Evolutionary conservation across 2,888 invertebrate species (phyloP).

Genomic region (Psococerastis gibbosa): DNA sequence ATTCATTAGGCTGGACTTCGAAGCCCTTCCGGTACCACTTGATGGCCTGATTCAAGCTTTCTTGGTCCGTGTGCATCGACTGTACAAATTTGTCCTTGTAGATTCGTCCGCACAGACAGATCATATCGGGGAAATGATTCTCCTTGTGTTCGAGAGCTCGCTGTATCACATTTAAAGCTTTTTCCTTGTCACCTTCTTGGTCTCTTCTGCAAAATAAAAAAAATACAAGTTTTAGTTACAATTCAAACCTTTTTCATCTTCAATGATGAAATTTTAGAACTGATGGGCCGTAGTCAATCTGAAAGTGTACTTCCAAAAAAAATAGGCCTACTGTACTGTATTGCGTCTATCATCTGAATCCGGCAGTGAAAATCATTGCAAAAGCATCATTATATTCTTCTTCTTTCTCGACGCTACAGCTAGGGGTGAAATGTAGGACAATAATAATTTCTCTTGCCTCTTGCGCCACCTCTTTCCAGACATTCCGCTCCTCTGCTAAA

Average conservation of each 20-base stretch:
- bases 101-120: conserved; percentile 93
- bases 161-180: conserved; percentile 77
- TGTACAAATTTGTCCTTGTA: conserved; percentile 96
- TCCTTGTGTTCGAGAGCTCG: conserved; percentile 84
- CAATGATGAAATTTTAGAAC: conserved; percentile 14
- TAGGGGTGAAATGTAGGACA: too few species aligned
- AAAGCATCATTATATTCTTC: too few species aligned
- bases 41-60: conserved; percentile 80
- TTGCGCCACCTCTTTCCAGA: too few species aligned
- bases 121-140: conserved; percentile 90
- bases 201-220: conserved; percentile 48
- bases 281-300: too few species aligned
- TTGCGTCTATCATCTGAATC: too few species aligned
- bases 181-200: conserved; percentile 83
- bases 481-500: too few species aligned
- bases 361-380: too few species aligned
- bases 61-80: conserved; percentile 74
- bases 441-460: conserved; percentile 11
- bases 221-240: too few species aligned
- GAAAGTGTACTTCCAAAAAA: too few species aligned
- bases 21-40: conserved; percentile 96
- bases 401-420: too few species aligned
- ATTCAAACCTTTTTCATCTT: neutral
- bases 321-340: too few species aligned
- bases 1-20: conserved; percentile 95